Evolutionary conservation across 1,140 invertebrate species (phyloP).

Genomic region (Brachionus rubens): DNA sequence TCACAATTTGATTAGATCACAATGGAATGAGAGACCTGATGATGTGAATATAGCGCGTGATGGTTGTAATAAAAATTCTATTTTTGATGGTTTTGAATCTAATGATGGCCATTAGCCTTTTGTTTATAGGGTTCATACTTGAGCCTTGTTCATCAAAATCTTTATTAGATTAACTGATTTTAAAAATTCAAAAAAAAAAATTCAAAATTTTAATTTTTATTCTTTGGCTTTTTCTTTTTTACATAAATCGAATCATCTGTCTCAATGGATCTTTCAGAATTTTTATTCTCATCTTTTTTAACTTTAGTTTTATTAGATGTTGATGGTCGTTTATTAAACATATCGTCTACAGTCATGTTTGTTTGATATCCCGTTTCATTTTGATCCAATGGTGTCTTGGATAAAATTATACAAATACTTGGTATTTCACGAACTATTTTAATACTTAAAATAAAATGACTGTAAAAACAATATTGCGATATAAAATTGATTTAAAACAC

Average conservation of each 20-base stretch:
- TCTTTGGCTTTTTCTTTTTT: constrained; percentile 37
- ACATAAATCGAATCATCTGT: constrained; percentile 31
- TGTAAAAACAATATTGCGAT: constrained; percentile 51
- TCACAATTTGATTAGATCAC: too few relatives aligned
- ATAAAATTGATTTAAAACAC: neutral
- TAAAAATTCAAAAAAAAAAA: neutral
- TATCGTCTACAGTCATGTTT: neutral
- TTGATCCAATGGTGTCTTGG: constrained; percentile 28
- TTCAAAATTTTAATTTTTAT: constrained; percentile 32
- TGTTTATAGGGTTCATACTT: too few relatives aligned
- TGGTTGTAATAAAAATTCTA: too few relatives aligned
- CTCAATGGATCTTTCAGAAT: neutral
- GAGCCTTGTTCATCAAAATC: too few relatives aligned
- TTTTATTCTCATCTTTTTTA: neutral
- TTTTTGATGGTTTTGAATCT: too few relatives aligned
- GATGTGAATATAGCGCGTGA: too few relatives aligned
- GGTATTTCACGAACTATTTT: constrained; percentile 65
- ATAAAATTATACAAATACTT: constrained; percentile 68
- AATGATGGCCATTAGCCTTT: too few relatives aligned
- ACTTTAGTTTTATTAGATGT: neutral
- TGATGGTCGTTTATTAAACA: neutral
- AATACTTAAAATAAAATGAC: constrained; percentile 65
- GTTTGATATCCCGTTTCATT: constrained; percentile 37
- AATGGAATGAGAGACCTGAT: too few relatives aligned
- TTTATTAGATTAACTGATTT: too few relatives aligned